phyloP scores from a whole-genome alignment of 1,140 invertebrate genomes.

The Drosophila albomicans region DNA sequence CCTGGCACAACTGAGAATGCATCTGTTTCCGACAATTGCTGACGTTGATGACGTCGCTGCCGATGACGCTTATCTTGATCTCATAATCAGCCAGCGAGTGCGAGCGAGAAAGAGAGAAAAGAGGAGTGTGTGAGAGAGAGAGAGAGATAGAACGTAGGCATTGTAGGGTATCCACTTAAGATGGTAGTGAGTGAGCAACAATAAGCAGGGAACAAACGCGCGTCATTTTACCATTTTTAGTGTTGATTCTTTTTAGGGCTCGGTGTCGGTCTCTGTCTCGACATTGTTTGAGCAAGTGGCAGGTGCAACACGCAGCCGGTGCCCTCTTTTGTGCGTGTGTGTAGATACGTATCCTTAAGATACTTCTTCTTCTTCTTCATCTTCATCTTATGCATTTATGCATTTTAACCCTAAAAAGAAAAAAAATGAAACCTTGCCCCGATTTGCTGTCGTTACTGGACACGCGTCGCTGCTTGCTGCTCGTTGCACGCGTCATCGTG shows the following conservation, averaged over 20 bases:
- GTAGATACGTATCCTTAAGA: slow-evolving; percentile 43
- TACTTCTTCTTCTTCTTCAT: slow-evolving; percentile 4
- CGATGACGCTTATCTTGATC: slow-evolving; percentile 70
- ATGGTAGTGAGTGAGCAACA: slow-evolving; percentile 19
- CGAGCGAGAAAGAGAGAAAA: slow-evolving; percentile 4
- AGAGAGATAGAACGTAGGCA: neutral
- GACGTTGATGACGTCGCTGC: slow-evolving; percentile 22
- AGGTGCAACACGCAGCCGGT: slow-evolving; percentile 56
- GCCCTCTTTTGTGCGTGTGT: slow-evolving; percentile 28
- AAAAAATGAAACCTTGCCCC: slow-evolving; percentile 41
- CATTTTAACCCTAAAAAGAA: slow-evolving; percentile 39
- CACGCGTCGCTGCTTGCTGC: slow-evolving; percentile 60
- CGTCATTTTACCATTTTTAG: slow-evolving; percentile 44
- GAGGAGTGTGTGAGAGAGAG: neutral
- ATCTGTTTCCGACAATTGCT: slow-evolving; percentile 51
- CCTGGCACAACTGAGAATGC: slow-evolving; percentile 46
- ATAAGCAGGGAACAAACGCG: slow-evolving; percentile 12
- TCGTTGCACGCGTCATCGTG: slow-evolving; percentile 45
- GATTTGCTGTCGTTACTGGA: slow-evolving; percentile 60
- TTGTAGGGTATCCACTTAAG: neutral
- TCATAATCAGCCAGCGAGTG: slow-evolving; percentile 56
- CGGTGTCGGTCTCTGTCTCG: slow-evolving; percentile 1
- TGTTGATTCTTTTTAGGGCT: slow-evolving; percentile 22
- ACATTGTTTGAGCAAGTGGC: slow-evolving; percentile 50
- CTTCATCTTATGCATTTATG: slow-evolving; percentile 9